Percentiles rank a stretch among this genome's conserved stretches.
phyloP scores from a whole-genome alignment of 2,797 vertebrate genomes.

The Aulostomus chinensis region DNA sequence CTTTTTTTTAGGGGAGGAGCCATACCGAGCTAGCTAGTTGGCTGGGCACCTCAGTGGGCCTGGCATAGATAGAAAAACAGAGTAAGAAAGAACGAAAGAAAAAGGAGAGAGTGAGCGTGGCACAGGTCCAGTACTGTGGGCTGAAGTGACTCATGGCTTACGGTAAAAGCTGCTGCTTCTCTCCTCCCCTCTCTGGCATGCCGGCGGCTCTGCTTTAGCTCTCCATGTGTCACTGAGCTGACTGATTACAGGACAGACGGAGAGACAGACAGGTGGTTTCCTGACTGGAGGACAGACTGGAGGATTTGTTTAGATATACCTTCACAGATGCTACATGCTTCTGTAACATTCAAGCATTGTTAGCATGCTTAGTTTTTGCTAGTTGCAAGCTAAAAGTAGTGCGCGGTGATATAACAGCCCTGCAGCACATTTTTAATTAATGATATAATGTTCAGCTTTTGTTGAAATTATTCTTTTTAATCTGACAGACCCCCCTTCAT shows the following conservation, averaged over 20 bases:
- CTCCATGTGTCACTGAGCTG: constrained; percentile 44
- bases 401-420: too few species aligned
- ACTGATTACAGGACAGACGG: constrained; percentile 37
- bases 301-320: too few species aligned
- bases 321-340: too few species aligned
- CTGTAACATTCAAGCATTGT: too few species aligned
- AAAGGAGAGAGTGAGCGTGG: constrained; percentile 60
- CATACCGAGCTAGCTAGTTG: constrained; percentile 41
- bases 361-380: too few species aligned
- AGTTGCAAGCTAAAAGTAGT: too few species aligned
- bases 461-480: too few species aligned
- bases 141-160: constrained; percentile 81
- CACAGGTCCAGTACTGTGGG: constrained; percentile 76
- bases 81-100: constrained; percentile 12
- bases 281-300: background rate
- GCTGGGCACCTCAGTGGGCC: constrained; percentile 48
- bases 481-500: too few species aligned
- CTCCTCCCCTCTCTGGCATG: constrained; percentile 74
- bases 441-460: too few species aligned
- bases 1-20: constrained; percentile 61
- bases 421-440: too few species aligned
- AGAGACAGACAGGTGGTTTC: constrained; percentile 8
- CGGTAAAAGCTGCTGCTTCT: constrained; percentile 77
- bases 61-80: constrained; percentile 60
- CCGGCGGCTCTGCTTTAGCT: constrained; percentile 53